phyloP scores from a whole-genome alignment of 2,888 invertebrate genomes.

The Eueremaeus valkanovi region DNA sequence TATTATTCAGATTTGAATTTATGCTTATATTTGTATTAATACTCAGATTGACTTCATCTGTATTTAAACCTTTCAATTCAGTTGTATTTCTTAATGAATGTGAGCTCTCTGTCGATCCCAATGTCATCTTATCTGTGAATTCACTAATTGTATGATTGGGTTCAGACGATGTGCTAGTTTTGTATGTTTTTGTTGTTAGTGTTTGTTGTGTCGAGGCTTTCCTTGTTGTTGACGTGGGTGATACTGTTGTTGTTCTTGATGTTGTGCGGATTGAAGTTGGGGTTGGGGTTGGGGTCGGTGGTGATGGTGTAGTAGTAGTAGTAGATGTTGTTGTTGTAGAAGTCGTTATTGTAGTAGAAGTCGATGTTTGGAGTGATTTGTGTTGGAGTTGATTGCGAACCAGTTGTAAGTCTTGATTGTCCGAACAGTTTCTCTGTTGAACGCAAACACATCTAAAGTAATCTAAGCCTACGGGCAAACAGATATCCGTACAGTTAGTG shows the following conservation, averaged over 20 bases:
- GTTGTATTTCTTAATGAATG: no score
- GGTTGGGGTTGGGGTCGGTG: no score
- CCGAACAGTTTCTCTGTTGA: neutral
- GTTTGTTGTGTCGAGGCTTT: neutral
- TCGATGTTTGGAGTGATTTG: neutral
- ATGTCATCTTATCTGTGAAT: no score
- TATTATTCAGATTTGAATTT: neutral
- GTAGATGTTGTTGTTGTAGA: neutral
- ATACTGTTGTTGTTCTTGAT: no score
- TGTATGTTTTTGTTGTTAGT: neutral
- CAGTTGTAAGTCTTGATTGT: constrained; percentile 3
- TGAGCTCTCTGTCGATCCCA: no score
- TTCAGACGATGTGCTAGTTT: no score
- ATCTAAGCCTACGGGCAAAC: neutral
- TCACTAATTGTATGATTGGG: no score
- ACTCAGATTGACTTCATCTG: no score
- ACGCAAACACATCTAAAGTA: constrained; percentile 7
- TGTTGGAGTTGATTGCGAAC: neutral
- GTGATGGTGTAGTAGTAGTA: neutral
- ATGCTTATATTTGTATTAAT: no score
- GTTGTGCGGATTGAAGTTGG: no score
- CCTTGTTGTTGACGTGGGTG: neutral
- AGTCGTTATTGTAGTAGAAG: neutral
- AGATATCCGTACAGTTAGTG: neutral
- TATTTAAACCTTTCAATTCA: no score